Conservation (phyloP, 2,113 vertebrate species). For the Marcusenius ussheri region DNA sequence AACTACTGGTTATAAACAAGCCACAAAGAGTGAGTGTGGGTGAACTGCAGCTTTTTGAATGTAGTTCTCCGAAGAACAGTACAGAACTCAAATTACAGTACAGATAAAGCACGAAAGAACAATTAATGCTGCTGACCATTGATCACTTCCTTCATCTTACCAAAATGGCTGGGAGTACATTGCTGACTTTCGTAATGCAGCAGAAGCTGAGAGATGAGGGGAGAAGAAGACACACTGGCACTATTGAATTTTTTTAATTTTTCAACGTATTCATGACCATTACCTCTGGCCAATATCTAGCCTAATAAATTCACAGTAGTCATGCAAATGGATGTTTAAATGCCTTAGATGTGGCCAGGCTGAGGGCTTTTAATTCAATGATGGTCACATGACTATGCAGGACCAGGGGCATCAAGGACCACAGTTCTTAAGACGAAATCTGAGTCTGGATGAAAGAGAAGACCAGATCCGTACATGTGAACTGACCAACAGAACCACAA, state of each 20-base stretch:
- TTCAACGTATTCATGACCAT: constrained; percentile 46
- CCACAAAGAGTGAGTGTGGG: background rate
- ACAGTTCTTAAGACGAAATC: constrained; percentile 33
- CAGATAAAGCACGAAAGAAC: background rate
- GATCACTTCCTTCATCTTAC: background rate
- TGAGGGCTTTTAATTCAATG: constrained; percentile 50
- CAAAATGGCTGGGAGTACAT: background rate
- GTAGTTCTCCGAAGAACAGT: background rate
- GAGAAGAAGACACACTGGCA: constrained; percentile 27
- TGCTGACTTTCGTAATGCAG: background rate
- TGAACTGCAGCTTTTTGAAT: background rate
- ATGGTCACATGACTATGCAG: constrained; percentile 51
- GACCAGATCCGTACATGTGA: constrained; percentile 43
- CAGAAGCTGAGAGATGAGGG: constrained; percentile 17
- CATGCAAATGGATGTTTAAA: constrained; percentile 25
- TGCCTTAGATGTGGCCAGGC: constrained; percentile 50
- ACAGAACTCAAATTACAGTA: background rate
- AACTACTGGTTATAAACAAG: background rate
- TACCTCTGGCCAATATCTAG: constrained; percentile 27
- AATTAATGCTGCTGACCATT: background rate
- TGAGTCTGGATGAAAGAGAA: constrained; percentile 29
- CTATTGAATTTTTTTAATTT: constrained; percentile 49
- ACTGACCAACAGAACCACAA: constrained; percentile 34
- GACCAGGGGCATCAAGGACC: constrained; percentile 46
- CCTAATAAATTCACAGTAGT: constrained; percentile 20